Conservation (phyloP, 2,888 invertebrate species). For the Carterocephalus palaemon region DNA sequence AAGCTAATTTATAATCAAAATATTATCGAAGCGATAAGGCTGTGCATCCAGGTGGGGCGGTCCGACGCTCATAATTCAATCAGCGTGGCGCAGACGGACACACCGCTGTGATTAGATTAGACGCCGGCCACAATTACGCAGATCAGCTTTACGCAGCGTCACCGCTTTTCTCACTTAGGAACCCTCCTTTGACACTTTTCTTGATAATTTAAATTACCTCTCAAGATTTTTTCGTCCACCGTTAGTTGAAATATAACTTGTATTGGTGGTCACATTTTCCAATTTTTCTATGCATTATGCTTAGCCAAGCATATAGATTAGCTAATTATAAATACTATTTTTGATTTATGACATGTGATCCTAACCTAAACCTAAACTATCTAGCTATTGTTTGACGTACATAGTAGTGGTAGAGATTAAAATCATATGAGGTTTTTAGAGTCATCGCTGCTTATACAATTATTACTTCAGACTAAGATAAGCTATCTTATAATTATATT, state of each 20-base stretch:
- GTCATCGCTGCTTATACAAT: slow-evolving; percentile 2
- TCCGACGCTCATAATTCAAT: slow-evolving; percentile 64
- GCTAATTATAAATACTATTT: too few relatives aligned
- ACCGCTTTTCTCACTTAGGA: slow-evolving; percentile 12
- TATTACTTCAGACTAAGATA: slow-evolving; percentile 5
- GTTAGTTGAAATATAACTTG: too few relatives aligned
- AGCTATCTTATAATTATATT: too few relatives aligned
- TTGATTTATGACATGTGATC: too few relatives aligned
- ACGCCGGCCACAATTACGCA: slow-evolving; percentile 75
- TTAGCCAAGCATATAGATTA: too few relatives aligned
- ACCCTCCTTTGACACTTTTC: slow-evolving; percentile 18
- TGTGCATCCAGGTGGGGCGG: slow-evolving; percentile 36
- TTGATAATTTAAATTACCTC: background rate
- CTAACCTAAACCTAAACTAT: too few relatives aligned
- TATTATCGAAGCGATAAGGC: slow-evolving; percentile 39
- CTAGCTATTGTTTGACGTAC: too few relatives aligned
- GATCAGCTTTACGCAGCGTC: slow-evolving; percentile 64
- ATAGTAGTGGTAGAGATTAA: too few relatives aligned
- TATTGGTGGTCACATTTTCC: too few relatives aligned
- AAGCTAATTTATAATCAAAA: slow-evolving; percentile 36
- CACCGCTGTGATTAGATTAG: slow-evolving; percentile 70
- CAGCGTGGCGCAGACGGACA: slow-evolving; percentile 68
- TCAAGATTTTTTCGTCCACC: background rate
- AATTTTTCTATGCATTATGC: too few relatives aligned
- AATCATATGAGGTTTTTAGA: too few relatives aligned